phyloP scores from a whole-genome alignment of 2,113 vertebrate species.

The Trematomus loennbergii region DNA sequence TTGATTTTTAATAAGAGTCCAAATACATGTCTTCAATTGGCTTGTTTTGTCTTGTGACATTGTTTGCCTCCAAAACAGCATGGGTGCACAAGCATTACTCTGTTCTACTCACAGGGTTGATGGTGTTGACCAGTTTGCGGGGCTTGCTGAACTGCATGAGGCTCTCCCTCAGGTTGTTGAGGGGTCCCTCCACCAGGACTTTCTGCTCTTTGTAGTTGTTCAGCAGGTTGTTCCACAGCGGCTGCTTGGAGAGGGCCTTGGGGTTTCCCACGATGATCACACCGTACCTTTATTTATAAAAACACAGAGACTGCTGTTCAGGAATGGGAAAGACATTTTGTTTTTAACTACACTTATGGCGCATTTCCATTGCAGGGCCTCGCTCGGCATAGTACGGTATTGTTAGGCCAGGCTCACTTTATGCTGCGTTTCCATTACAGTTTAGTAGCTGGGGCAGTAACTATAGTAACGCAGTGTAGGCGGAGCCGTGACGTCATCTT shows the following conservation, averaged over 20 bases:
- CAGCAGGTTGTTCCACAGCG: slow-evolving; percentile 97
- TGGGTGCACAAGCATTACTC: background rate
- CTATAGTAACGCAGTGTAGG: no score
- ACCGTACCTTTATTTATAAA: slow-evolving; percentile 86
- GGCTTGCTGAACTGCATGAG: slow-evolving; percentile 99
- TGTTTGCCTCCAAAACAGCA: background rate
- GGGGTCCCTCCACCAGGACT: slow-evolving; percentile 96
- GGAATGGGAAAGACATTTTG: background rate
- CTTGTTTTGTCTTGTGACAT: background rate
- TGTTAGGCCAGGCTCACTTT: no score
- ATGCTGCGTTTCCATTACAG: no score
- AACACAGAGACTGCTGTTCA: slow-evolving; percentile 13
- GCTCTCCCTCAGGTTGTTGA: slow-evolving; percentile 98
- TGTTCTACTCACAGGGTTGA: slow-evolving; percentile 92
- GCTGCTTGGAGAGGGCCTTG: slow-evolving; percentile 97
- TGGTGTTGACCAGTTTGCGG: slow-evolving; percentile 97
- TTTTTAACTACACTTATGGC: background rate
- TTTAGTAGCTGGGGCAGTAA: no score
- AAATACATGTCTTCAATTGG: background rate
- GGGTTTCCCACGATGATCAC: slow-evolving; percentile 99
- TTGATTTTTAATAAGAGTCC: background rate
- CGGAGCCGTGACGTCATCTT: no score
- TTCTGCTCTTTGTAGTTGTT: slow-evolving; percentile 99
- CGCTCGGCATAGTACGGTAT: no score
- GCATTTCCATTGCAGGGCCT: no score